Evolutionary conservation across 2,888 invertebrate genomes (phyloP), one percentile per base, ranked within the genome.

Genomic region (Scotopteryx bipunctaria): DNA sequence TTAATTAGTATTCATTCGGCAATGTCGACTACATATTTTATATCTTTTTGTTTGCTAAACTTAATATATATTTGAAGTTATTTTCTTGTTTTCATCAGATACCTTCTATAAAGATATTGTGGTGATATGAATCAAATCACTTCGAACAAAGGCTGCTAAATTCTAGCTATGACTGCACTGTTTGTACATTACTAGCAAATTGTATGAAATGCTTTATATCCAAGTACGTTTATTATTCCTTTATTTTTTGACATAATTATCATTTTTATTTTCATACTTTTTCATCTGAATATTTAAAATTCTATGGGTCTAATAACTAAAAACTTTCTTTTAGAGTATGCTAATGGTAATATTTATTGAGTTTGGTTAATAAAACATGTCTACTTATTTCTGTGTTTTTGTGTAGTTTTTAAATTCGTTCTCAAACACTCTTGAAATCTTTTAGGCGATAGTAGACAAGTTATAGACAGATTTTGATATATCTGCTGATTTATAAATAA

Each of bases 281-380:
- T 41, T 40, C 46, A 29, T 44, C 37, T 27, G 14, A 36, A 25
- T 11, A 36, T 37, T 29, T 38, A 11, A 52, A 48, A 36, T 40
- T 45, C 17, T 44, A 31, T 42, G 15, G 15, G 40, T 55, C 36
- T 49, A 61, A 66, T 69, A 71, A 68, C 46, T 61, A 66, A 69
- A 69, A 46, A 66, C 62, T 62, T 70, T 75, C 68, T 63, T 69
- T 47, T 69, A 69, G 68, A 69, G 67, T 71, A 54, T 64, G 65
- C 70, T 77, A 71, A 70, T 71, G 71, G 68, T 79, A 78, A 76
- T 80, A 81, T 80, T 81, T 82, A 82, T 81, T 81, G 71, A 42
- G 40, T 74, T 65, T 59, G 57, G 49, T 66, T 66, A 67, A 66
- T 67, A 69, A 69, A 70, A 69, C 61, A 64, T 66, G 66, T 66